Conservation (phyloP, 2,888 invertebrate species). For the Masnerella sp. region DNA sequence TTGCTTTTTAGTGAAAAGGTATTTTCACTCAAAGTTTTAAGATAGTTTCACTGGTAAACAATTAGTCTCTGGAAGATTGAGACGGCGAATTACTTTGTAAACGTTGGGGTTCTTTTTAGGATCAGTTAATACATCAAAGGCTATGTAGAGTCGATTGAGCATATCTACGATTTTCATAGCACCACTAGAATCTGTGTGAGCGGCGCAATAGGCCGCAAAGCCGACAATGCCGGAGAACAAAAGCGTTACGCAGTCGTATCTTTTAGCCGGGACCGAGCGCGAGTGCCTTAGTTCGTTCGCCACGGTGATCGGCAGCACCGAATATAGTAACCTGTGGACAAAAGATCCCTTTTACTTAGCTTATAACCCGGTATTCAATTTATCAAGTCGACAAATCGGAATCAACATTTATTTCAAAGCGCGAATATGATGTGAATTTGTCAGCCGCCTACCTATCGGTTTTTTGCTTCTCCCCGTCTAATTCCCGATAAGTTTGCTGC, state of each 20-base stretch:
- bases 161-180: constrained; percentile 98
- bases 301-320: constrained; percentile 94
- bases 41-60: too few relatives aligned
- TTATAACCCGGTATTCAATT: too few relatives aligned
- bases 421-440: too few relatives aligned
- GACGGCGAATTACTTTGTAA: constrained; percentile 96
- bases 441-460: constrained; percentile 97
- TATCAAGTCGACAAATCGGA: too few relatives aligned
- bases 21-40: too few relatives aligned
- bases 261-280: constrained; percentile 91
- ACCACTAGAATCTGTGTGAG: constrained; percentile 92
- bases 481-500: constrained; percentile 94
- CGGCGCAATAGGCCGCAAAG: constrained; percentile 93
- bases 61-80: too few relatives aligned
- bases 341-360: too few relatives aligned
- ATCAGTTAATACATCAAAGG: constrained; percentile 95
- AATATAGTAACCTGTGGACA: constrained; percentile 90
- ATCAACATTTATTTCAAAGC: too few relatives aligned
- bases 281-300: constrained; percentile 96
- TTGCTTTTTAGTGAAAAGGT: too few relatives aligned
- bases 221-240: constrained; percentile 97
- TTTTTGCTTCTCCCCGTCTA: constrained; percentile 96
- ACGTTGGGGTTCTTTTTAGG: constrained; percentile 95
- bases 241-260: constrained; percentile 93
- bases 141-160: constrained; percentile 95